Conservation (phyloP, 2,888 invertebrate genomes). For the Limnephilus auricula region DNA sequence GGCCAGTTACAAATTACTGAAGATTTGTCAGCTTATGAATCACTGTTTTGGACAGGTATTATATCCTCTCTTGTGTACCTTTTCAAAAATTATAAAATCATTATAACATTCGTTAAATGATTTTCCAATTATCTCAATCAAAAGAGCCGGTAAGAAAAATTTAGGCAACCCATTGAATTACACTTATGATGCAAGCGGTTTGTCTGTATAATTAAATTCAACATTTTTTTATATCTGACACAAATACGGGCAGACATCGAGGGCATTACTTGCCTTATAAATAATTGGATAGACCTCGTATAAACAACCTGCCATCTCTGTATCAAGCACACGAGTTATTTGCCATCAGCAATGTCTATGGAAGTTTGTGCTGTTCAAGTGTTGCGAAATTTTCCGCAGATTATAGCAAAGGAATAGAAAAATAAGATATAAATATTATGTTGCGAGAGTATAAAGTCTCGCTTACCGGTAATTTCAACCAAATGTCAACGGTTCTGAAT, state of each 20-base stretch:
- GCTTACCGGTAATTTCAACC: background rate
- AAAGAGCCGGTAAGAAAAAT: background rate
- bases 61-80: background rate
- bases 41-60: background rate
- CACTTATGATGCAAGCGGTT: background rate
- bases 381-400: slow-evolving; percentile 33
- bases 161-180: background rate
- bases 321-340: background rate
- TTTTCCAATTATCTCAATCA: background rate
- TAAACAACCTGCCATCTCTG: slow-evolving; percentile 30
- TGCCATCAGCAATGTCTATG: background rate
- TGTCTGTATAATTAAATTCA: background rate
- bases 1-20: background rate
- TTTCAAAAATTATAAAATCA: background rate
- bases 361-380: background rate
- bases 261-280: slow-evolving; percentile 21
- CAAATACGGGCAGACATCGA: slow-evolving; percentile 8
- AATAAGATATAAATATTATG: background rate
- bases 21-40: background rate
- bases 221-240: background rate
- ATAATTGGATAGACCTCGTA: slow-evolving; percentile 17
- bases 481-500: slow-evolving; percentile 37
- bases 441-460: background rate
- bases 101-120: background rate
- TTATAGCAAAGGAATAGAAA: slow-evolving; percentile 15